Evolutionary conservation across 2,797 vertebrate species (phyloP).

Genomic region (Emys orbicularis): DNA sequence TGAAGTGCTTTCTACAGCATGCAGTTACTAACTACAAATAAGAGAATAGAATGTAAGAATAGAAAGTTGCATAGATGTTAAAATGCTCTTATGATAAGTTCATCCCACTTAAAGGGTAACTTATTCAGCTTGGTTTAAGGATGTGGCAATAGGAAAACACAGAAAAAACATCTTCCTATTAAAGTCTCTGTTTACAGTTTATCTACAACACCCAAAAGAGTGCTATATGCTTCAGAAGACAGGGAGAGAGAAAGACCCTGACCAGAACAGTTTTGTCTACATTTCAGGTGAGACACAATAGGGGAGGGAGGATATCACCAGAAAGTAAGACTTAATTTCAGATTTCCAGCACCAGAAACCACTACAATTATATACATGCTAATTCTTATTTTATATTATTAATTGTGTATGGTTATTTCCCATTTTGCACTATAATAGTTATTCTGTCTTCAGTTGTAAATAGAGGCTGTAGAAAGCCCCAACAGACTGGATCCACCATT

Average conservation of each 20-base stretch:
- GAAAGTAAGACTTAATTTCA: background rate
- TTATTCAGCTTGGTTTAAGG: background rate
- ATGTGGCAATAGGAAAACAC: background rate
- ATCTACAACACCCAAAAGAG: background rate
- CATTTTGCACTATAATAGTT: background rate
- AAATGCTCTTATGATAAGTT: background rate
- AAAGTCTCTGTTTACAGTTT: background rate
- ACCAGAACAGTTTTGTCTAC: background rate
- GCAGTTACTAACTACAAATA: background rate
- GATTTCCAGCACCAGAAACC: background rate
- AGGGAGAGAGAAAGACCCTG: background rate
- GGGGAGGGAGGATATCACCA: background rate
- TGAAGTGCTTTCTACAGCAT: conserved; percentile 10
- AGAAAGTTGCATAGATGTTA: conserved; percentile 21
- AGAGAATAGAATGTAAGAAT: background rate
- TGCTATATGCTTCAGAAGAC: background rate
- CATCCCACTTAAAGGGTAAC: conserved; percentile 6
- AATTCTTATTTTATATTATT: background rate
- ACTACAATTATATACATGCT: background rate
- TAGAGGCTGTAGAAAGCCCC: background rate
- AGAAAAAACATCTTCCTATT: background rate
- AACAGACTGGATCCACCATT: background rate
- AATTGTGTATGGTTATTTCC: background rate
- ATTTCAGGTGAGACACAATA: background rate
- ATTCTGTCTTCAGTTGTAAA: background rate